Conservation (phyloP, 2,797 vertebrate species). For the Siniperca undulata region DNA sequence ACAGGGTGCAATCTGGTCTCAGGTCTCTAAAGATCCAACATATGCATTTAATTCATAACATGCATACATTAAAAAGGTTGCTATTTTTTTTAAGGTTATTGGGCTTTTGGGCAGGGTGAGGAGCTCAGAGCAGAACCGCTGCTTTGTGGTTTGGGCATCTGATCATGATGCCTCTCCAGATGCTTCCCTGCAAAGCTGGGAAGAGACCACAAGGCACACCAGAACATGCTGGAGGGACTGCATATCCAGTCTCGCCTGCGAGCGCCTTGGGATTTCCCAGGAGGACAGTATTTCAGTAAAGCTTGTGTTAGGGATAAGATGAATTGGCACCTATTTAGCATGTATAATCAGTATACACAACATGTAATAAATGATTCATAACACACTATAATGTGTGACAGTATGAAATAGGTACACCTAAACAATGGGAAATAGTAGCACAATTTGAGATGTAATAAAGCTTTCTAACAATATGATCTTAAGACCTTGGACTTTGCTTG, state of each 20-base stretch:
- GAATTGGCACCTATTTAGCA: not conserved
- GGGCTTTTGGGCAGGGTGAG: not conserved
- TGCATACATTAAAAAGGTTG: no score
- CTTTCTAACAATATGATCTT: no score
- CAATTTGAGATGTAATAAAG: no score
- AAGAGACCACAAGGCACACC: not conserved
- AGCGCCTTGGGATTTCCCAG: not conserved
- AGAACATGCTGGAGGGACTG: not conserved
- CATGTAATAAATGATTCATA: not conserved
- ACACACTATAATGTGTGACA: not conserved
- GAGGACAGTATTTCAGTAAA: not conserved
- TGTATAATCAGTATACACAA: not conserved
- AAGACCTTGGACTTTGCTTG: no score
- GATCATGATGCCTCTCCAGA: not conserved
- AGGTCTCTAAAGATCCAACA: not conserved
- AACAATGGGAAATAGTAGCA: not conserved
- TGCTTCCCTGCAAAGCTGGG: not conserved
- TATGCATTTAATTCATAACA: no score
- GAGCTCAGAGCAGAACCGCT: not conserved
- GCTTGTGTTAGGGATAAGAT: not conserved
- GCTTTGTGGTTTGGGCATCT: not conserved
- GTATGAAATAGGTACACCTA: not conserved
- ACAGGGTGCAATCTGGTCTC: not conserved
- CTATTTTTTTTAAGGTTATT: not conserved
- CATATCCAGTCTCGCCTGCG: not conserved